Evolutionary conservation across 2,888 invertebrate genomes (phyloP).

Genomic region (Quadriops clusia): DNA sequence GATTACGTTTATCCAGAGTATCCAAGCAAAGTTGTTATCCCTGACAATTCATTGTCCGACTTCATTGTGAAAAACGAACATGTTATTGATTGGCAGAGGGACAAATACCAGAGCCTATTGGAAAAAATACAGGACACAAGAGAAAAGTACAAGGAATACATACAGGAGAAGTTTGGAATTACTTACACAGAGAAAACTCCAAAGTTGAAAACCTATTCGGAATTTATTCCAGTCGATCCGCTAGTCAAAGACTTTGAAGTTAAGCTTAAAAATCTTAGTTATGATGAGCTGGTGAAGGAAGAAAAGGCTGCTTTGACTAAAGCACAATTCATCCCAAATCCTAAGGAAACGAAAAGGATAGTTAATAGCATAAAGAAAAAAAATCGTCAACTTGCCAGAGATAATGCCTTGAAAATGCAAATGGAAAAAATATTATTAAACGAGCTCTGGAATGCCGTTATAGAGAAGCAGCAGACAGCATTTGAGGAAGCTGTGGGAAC

Average conservation of each 20-base stretch:
- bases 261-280: constrained; percentile 16
- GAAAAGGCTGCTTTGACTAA: constrained; percentile 18
- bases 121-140: constrained; percentile 31
- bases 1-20: no score
- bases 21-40: no score
- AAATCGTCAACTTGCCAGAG: constrained; percentile 34
- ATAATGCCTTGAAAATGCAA: constrained; percentile 40
- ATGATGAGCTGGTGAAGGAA: constrained; percentile 24
- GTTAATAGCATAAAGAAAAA: constrained; percentile 40
- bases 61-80: constrained; percentile 39
- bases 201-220: no score
- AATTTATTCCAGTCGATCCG: no score
- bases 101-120: constrained; percentile 38
- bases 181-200: no score
- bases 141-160: constrained; percentile 23
- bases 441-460: constrained; percentile 42
- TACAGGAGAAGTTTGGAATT: constrained; percentile 7
- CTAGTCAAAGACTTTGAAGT: no score
- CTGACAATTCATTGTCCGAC: constrained; percentile 33
- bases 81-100: constrained; percentile 47
- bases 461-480: constrained; percentile 41
- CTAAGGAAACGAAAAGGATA: constrained; percentile 34
- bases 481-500: constrained; percentile 41
- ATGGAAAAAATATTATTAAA: constrained; percentile 33
- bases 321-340: constrained; percentile 20